Evolutionary conservation across 64 coral and sea anemone species (phyloP).

Genomic region (Dendronephthya gigantea): DNA sequence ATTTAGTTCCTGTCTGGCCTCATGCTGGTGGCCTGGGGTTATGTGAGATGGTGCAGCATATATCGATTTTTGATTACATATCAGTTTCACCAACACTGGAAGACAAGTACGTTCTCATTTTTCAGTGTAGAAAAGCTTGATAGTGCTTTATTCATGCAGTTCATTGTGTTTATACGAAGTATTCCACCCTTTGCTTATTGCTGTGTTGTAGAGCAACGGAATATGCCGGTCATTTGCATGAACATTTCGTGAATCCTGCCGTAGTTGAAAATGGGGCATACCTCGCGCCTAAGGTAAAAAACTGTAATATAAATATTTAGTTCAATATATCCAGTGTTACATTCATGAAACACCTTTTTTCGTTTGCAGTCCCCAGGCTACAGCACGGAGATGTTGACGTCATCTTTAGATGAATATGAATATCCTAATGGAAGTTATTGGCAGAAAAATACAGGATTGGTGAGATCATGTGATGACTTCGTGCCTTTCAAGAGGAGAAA

Average conservation of each 20-base stretch:
- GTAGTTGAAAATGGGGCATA: slow-evolving; percentile 57
- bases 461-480: not conserved
- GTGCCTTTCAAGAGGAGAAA: not conserved
- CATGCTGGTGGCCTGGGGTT: slow-evolving; percentile 93
- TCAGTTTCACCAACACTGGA: slow-evolving; percentile 80
- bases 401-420: slow-evolving; percentile 54
- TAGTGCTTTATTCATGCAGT: too few relatives aligned
- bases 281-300: slow-evolving; percentile 52
- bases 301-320: too few relatives aligned
- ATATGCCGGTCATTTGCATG: slow-evolving; percentile 86
- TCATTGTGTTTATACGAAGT: not conserved
- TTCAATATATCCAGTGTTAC: too few relatives aligned
- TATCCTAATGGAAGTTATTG: slow-evolving; percentile 59
- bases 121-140: not conserved
- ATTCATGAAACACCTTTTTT: too few relatives aligned
- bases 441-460: not conserved
- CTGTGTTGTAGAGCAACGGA: slow-evolving; percentile 49
- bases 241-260: slow-evolving; percentile 72
- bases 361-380: slow-evolving; percentile 58
- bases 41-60: slow-evolving; percentile 93
- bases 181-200: not conserved
- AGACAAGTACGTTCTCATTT: slow-evolving; percentile 45
- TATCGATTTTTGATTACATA: slow-evolving; percentile 83
- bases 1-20: slow-evolving; percentile 80
- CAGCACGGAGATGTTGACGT: slow-evolving; percentile 64